Percentiles rank a stretch among this genome's conserved stretches.
Conservation (phyloP, 2,888 invertebrate species). For the Pristionchus maxplancki region DNA sequence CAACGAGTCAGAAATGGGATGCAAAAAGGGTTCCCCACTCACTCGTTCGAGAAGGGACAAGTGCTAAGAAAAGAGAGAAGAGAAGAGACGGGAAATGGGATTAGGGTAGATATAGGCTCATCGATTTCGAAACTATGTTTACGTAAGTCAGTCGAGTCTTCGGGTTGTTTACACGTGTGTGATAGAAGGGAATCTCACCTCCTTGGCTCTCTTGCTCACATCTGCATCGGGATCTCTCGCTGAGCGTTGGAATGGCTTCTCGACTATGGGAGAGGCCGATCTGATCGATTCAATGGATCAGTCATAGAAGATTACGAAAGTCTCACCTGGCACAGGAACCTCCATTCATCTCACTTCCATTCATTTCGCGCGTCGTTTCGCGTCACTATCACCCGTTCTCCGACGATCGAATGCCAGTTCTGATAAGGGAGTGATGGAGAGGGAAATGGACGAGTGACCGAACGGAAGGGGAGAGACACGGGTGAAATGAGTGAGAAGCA, state of each 20-base stretch:
- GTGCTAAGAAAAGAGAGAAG: background rate
- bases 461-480: slow-evolving; percentile 21
- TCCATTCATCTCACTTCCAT: slow-evolving; percentile 26
- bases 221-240: slow-evolving; percentile 39
- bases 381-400: slow-evolving; percentile 34
- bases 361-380: slow-evolving; percentile 32
- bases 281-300: background rate
- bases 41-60: background rate
- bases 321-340: background rate
- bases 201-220: background rate
- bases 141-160: background rate
- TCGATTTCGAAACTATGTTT: background rate
- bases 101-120: background rate
- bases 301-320: background rate
- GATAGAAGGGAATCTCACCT: background rate
- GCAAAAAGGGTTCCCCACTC: background rate
- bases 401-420: slow-evolving; percentile 31
- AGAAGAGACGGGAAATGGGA: background rate
- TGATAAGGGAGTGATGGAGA: slow-evolving; percentile 6
- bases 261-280: slow-evolving; percentile 8
- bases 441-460: background rate
- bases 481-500: slow-evolving; percentile 45
- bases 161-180: slow-evolving; percentile 9
- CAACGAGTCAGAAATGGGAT: slow-evolving; percentile 18
- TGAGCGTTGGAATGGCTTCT: slow-evolving; percentile 42